These are phyloP conservation scores for Cephus spinipes DNA, from an alignment of 2,888 invertebrate genomes.

Conservation along the genomic window DNA sequence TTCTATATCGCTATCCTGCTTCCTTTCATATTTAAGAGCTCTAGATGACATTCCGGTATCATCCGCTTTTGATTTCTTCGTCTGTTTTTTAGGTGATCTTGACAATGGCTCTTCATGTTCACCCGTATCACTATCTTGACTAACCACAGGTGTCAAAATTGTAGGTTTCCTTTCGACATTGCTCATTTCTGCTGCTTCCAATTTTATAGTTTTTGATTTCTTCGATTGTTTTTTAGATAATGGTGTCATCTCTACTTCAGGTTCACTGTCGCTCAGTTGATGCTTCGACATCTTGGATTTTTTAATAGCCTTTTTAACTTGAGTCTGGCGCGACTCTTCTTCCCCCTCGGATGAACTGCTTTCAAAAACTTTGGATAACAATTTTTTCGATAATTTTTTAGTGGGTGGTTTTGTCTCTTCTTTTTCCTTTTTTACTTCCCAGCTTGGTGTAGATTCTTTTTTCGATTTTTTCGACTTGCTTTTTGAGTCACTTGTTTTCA, in stretches of 20 bases:
- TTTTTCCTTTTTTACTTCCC: neutral
- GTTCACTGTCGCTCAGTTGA: conserved; percentile 8
- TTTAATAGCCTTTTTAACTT: too few species aligned
- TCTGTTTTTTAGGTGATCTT: conserved; percentile 10
- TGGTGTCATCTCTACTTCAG: conserved; percentile 17
- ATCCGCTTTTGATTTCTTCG: conserved; percentile 12
- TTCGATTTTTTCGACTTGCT: neutral
- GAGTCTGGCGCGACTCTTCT: too few species aligned
- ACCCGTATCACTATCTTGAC: too few species aligned
- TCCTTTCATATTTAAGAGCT: conserved; percentile 6
- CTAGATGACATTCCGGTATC: too few species aligned
- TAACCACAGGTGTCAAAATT: too few species aligned
- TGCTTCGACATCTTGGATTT: too few species aligned
- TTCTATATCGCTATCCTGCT: conserved; percentile 17
- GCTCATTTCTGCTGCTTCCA: too few species aligned
- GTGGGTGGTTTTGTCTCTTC: too few species aligned
- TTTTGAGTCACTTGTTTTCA: neutral
- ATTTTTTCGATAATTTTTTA: too few species aligned
- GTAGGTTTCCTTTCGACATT: too few species aligned
- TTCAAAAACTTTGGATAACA: too few species aligned
- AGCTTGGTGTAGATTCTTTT: neutral
- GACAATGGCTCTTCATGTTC: neutral
- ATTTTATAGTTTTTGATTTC: neutral
- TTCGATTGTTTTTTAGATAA: neutral
- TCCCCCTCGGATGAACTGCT: too few species aligned